phyloP scores from a whole-genome alignment of 2,888 invertebrate species.

The Andrena camellia region DNA sequence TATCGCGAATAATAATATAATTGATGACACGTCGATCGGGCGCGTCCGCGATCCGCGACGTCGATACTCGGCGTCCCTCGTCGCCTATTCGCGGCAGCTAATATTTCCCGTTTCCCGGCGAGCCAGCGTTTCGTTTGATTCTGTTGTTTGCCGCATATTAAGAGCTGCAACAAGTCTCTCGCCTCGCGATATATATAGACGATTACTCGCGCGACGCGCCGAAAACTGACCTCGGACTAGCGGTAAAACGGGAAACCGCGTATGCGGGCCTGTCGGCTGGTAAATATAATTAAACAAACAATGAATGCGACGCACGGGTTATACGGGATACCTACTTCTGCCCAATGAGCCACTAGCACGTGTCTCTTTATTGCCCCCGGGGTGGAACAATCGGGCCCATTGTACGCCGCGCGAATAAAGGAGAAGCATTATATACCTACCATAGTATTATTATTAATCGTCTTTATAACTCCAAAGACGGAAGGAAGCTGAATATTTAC shows the following conservation, averaged over 20 bases:
- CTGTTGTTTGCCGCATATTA: constrained; percentile 11
- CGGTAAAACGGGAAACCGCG: constrained; percentile 24
- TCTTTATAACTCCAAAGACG: too few relatives aligned
- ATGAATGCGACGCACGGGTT: not conserved
- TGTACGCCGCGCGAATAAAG: not conserved
- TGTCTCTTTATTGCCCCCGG: constrained; percentile 18
- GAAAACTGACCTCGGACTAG: constrained; percentile 58
- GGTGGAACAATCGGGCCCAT: constrained; percentile 33
- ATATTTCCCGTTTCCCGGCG: not conserved
- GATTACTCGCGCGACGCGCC: constrained; percentile 13
- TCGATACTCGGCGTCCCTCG: not conserved
- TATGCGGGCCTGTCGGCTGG: constrained; percentile 22
- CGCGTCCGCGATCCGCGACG: not conserved
- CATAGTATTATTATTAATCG: too few relatives aligned
- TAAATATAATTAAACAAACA: constrained; percentile 37
- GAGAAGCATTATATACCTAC: too few relatives aligned
- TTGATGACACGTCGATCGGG: constrained; percentile 9
- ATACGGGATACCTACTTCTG: constrained; percentile 35
- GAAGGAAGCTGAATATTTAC: too few relatives aligned
- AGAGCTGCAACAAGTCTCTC: not conserved
- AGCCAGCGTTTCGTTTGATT: constrained; percentile 14
- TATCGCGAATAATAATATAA: constrained; percentile 20
- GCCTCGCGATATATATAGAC: constrained; percentile 44
- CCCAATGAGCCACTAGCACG: constrained; percentile 8
- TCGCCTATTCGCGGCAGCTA: not conserved